phyloP scores from a whole-genome alignment of 2,888 invertebrate genomes.

The Gari tellinella region DNA sequence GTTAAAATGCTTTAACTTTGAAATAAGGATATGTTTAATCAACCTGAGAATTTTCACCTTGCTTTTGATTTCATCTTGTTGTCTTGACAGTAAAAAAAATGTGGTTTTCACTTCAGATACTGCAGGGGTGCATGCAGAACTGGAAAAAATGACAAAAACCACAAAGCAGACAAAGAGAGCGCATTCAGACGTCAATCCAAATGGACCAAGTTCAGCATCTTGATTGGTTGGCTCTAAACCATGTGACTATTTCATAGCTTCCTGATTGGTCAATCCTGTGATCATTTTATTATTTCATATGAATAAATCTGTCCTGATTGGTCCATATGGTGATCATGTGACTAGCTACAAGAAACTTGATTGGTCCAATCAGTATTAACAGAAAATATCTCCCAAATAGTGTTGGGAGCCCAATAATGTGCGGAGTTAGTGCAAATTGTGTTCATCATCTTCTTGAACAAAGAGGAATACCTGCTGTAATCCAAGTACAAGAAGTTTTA shows the following conservation, averaged over 20 bases:
- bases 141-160: slow-evolving; percentile 91
- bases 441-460: no score
- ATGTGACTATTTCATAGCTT: slow-evolving; percentile 46
- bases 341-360: slow-evolving; percentile 37
- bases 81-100: no score
- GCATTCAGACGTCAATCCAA: slow-evolving; percentile 68
- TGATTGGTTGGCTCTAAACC: slow-evolving; percentile 54
- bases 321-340: slow-evolving; percentile 55
- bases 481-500: no score
- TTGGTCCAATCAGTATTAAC: slow-evolving; percentile 26
- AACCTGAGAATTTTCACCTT: no score
- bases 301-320: slow-evolving; percentile 47
- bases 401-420: no score
- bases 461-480: no score
- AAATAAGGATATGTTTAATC: no score
- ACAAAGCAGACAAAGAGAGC: slow-evolving; percentile 63
- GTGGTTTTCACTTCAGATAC: slow-evolving; percentile 86
- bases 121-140: slow-evolving; percentile 92
- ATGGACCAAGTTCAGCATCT: slow-evolving; percentile 68
- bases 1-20: no score
- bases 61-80: no score
- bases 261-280: slow-evolving; percentile 60
- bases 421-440: no score
- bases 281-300: slow-evolving; percentile 45
- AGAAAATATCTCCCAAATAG: no score